Conservation (phyloP, 1,140 invertebrate genomes). For the Centruroides sculpturatus region DNA sequence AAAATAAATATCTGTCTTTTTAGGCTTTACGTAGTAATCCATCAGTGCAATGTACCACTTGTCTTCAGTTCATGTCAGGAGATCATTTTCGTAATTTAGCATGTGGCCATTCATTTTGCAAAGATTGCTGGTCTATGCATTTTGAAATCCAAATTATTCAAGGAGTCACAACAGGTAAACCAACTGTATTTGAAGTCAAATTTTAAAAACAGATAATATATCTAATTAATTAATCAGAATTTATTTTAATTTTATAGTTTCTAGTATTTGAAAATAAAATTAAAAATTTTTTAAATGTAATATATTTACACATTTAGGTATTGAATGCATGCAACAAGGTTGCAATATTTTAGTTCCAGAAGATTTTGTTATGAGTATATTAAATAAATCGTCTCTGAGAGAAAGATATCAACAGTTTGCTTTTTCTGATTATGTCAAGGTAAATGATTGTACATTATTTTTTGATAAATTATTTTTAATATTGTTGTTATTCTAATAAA, state of each 20-base stretch:
- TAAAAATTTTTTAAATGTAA: too few relatives aligned
- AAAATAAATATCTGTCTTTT: not conserved
- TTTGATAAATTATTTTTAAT: too few relatives aligned
- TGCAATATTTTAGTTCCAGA: conserved; percentile 85
- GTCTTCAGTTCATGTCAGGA: conserved; percentile 34
- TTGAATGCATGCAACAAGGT: conserved; percentile 90
- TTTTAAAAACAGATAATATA: too few relatives aligned
- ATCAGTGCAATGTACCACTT: conserved; percentile 41
- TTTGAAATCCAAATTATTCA: conserved; percentile 91
- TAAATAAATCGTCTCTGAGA: conserved; percentile 59
- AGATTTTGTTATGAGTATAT: conserved; percentile 79
- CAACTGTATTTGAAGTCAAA: not conserved
- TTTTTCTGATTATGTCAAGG: conserved; percentile 87
- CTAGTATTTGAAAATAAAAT: too few relatives aligned
- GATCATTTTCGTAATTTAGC: conserved; percentile 59
- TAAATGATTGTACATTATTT: too few relatives aligned
- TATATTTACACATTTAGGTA: conserved; percentile 36
- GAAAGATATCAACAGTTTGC: conserved; percentile 90
- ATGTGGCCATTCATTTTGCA: conserved; percentile 86
- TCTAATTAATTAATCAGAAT: too few relatives aligned
- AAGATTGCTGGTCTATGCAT: conserved; percentile 86
- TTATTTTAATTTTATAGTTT: too few relatives aligned
- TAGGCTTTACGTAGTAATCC: conserved; percentile 4
- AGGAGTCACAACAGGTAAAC: conserved; percentile 53
- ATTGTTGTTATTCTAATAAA: too few relatives aligned